Conservation (phyloP, 2,888 invertebrate species). For the Phlogophora meticulosa region DNA sequence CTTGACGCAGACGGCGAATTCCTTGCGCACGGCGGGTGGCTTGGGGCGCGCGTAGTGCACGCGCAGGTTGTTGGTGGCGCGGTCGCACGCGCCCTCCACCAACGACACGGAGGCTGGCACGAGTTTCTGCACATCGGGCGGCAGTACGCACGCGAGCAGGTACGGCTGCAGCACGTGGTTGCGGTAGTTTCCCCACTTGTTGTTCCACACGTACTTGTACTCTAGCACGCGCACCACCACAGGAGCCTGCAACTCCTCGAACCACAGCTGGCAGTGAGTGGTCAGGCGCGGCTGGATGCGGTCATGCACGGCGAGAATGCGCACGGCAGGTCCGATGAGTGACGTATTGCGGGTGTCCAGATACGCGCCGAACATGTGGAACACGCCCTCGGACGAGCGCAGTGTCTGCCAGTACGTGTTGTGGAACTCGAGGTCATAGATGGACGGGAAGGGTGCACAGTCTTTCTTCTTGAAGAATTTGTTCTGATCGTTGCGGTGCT, state of each 20-base stretch:
- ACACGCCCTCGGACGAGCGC: slow-evolving; percentile 96
- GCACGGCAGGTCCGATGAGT: slow-evolving; percentile 95
- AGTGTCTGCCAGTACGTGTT: slow-evolving; percentile 98
- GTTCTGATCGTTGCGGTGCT: slow-evolving; percentile 95
- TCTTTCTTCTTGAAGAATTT: slow-evolving; percentile 92
- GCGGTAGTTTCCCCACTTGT: slow-evolving; percentile 98
- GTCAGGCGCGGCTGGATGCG: slow-evolving; percentile 95
- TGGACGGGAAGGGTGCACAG: slow-evolving; percentile 96
- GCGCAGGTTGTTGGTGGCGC: slow-evolving; percentile 95
- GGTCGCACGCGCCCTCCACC: slow-evolving; percentile 96
- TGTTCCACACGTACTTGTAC: slow-evolving; percentile 98
- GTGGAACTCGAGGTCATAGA: slow-evolving; percentile 97
- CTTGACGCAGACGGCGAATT: slow-evolving; percentile 98
- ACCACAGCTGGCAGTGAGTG: slow-evolving; percentile 97
- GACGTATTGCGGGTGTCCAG: slow-evolving; percentile 95
- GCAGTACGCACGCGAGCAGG: slow-evolving; percentile 96
- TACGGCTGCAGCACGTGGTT: slow-evolving; percentile 98
- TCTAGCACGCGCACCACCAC: slow-evolving; percentile 95
- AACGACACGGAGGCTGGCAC: slow-evolving; percentile 96
- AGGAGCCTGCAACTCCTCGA: slow-evolving; percentile 95
- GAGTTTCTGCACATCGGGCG: slow-evolving; percentile 93
- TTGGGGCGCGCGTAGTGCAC: slow-evolving; percentile 95
- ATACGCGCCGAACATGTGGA: slow-evolving; percentile 97
- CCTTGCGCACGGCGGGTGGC: slow-evolving; percentile 91
- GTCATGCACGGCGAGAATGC: slow-evolving; percentile 97